Conservation (phyloP, 1,140 invertebrate genomes). For the Nasonia vitripennis region DNA sequence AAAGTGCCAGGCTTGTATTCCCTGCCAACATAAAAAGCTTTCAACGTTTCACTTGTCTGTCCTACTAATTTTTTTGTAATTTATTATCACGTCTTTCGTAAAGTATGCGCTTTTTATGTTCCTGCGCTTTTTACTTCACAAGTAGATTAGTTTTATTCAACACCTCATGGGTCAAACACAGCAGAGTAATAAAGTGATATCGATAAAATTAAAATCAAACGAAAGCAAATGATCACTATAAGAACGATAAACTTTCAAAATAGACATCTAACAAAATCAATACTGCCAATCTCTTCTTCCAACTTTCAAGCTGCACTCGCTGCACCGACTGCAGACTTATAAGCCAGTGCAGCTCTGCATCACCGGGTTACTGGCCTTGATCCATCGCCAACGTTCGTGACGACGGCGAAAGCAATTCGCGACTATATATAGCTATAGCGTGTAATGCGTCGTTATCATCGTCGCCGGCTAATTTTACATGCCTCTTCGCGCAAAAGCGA, state of each 20-base stretch:
- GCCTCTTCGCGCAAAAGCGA: slow-evolving; percentile 12
- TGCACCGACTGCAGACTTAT: neutral
- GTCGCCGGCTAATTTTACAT: slow-evolving; percentile 58
- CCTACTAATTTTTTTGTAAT: neutral
- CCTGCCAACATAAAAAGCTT: neutral
- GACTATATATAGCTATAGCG: neutral
- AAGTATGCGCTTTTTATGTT: neutral
- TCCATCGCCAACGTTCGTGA: slow-evolving; percentile 67
- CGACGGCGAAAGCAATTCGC: slow-evolving; percentile 65
- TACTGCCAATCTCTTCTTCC: neutral
- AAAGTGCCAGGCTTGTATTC: neutral
- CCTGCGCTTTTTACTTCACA: no score
- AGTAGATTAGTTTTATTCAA: no score
- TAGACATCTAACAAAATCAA: no score
- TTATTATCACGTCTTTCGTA: neutral
- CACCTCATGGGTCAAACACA: neutral
- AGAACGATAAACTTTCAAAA: no score
- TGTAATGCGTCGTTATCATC: slow-evolving; percentile 54
- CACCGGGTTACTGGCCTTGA: slow-evolving; percentile 72
- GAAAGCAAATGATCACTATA: no score
- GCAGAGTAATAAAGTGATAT: neutral
- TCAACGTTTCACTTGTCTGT: neutral
- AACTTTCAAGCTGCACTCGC: neutral
- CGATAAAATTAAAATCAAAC: neutral
- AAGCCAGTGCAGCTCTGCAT: neutral